Conservation (phyloP, 2,888 invertebrate species). For the Tetrapedia diversipes region DNA sequence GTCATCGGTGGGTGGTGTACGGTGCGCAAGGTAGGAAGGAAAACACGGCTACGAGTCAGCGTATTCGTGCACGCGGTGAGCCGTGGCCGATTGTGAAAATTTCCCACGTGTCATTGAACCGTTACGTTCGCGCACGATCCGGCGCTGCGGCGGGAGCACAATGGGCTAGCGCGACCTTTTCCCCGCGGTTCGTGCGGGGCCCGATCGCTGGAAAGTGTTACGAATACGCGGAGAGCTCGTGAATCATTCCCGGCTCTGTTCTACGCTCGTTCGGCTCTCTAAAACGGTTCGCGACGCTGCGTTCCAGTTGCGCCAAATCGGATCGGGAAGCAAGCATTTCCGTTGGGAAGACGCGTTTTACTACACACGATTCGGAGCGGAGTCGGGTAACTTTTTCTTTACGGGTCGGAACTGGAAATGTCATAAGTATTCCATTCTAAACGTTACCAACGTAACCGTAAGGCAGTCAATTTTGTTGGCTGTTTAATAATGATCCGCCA, state of each 20-base stretch:
- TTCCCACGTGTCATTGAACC: slow-evolving; percentile 65
- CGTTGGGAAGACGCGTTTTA: too few relatives aligned
- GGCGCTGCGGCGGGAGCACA: not conserved
- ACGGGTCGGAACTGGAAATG: too few relatives aligned
- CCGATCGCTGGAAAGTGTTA: slow-evolving; percentile 41
- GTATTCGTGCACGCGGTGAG: slow-evolving; percentile 25
- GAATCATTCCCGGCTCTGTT: not conserved
- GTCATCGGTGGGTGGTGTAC: slow-evolving; percentile 10
- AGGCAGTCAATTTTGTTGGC: too few relatives aligned
- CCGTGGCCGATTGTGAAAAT: slow-evolving; percentile 52
- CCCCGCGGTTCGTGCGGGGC: slow-evolving; percentile 5
- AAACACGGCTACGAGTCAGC: slow-evolving; percentile 32
- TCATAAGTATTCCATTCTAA: too few relatives aligned
- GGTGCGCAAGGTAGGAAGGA: slow-evolving; percentile 48
- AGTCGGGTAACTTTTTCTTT: too few relatives aligned
- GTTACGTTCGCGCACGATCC: slow-evolving; percentile 26
- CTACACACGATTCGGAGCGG: too few relatives aligned
- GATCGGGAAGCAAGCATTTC: not conserved
- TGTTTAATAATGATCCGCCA: too few relatives aligned
- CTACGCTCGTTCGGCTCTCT: not conserved
- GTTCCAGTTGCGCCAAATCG: not conserved
- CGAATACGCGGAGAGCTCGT: not conserved
- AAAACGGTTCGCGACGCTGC: not conserved
- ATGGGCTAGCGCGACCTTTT: slow-evolving; percentile 32
- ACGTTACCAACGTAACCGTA: too few relatives aligned